Conservation (phyloP, 2,797 vertebrate genomes). For the Sus cebifrons region DNA sequence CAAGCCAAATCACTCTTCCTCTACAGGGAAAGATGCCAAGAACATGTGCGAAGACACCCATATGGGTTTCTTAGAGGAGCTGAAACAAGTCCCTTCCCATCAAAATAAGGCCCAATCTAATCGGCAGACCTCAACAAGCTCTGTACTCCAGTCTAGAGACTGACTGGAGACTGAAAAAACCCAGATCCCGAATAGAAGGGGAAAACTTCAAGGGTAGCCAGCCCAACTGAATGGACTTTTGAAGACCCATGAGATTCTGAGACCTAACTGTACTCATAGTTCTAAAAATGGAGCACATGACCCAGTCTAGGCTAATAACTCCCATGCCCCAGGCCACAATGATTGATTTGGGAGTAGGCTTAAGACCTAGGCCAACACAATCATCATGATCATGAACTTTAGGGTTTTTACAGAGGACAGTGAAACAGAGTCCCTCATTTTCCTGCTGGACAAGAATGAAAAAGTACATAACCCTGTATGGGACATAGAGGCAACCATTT, state of each 20-base stretch:
- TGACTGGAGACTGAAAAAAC: neutral
- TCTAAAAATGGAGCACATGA: neutral
- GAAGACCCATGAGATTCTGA: neutral
- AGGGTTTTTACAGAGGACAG: neutral
- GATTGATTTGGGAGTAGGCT: neutral
- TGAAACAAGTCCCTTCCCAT: neutral
- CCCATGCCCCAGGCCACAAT: neutral
- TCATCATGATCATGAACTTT: neutral
- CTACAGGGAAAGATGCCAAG: constrained; percentile 23
- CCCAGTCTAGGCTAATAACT: neutral
- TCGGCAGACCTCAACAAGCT: neutral
- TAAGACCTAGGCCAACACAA: neutral
- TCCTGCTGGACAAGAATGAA: neutral
- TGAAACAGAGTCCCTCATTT: neutral
- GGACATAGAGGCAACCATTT: neutral
- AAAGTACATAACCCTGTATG: neutral
- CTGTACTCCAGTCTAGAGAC: neutral
- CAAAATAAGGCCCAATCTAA: neutral
- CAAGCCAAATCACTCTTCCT: constrained; percentile 37
- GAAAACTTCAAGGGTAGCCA: neutral
- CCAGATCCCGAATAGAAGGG: neutral
- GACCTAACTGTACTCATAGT: neutral
- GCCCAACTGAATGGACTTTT: neutral
- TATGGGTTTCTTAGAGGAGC: constrained; percentile 26
- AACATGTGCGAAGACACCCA: constrained; percentile 9